Conservation (phyloP, 2,888 invertebrate genomes). For the Tanytarsus gracilentus region DNA sequence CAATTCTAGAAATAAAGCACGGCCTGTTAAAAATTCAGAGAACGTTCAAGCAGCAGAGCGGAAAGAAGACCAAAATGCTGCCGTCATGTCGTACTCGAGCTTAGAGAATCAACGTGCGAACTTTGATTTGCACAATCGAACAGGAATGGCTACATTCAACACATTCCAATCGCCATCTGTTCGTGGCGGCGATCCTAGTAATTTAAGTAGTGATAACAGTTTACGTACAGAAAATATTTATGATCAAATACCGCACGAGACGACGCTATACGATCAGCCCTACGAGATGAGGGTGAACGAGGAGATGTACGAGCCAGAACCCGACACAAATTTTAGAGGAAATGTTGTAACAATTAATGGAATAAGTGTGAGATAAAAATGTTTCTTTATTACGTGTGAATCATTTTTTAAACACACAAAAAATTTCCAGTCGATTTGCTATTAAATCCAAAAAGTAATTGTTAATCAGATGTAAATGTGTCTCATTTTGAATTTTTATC, state of each 20-base stretch:
- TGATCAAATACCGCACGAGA: conserved; percentile 57
- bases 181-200: conserved; percentile 45
- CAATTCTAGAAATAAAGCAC: conserved; percentile 62
- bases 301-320: conserved; percentile 49
- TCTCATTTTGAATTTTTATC: background rate
- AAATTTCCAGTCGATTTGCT: conserved; percentile 5
- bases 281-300: conserved; percentile 55
- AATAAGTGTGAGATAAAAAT: conserved; percentile 63
- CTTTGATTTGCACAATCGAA: conserved; percentile 35
- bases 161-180: conserved; percentile 38
- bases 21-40: conserved; percentile 80
- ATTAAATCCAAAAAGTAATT: conserved; percentile 26
- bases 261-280: conserved; percentile 62
- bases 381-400: background rate
- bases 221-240: conserved; percentile 45
- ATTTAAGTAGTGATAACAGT: conserved; percentile 30
- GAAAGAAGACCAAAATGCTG: conserved; percentile 77
- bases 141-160: conserved; percentile 41
- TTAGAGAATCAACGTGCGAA: conserved; percentile 49
- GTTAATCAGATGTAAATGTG: conserved; percentile 9
- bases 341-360: conserved; percentile 77
- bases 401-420: background rate
- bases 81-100: conserved; percentile 82
- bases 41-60: conserved; percentile 78
- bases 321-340: conserved; percentile 34